These are phyloP conservation scores for Enteromius paludinosus DNA, from an alignment of 2,797 vertebrate species.

Conservation along the genomic window DNA sequence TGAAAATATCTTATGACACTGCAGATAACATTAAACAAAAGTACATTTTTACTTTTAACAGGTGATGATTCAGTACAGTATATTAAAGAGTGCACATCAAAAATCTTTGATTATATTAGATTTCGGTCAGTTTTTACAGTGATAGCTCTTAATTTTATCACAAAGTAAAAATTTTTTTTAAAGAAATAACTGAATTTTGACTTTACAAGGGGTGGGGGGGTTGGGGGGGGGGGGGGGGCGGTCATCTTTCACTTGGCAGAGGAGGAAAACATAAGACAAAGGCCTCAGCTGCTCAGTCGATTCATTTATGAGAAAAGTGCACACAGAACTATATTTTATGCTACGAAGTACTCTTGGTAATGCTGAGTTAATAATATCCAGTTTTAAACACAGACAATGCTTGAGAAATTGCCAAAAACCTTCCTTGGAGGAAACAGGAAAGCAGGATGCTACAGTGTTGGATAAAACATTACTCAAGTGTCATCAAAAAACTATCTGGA, in stretches of 20 bases:
- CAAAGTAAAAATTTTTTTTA: slow-evolving; percentile 7
- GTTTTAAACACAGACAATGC: slow-evolving; percentile 46
- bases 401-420: slow-evolving; percentile 37
- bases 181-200: slow-evolving; percentile 21
- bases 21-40: background rate
- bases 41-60: background rate
- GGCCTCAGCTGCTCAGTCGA: slow-evolving; percentile 31
- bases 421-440: background rate
- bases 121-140: background rate
- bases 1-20: background rate
- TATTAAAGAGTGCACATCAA: background rate
- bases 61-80: background rate
- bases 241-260: slow-evolving; percentile 27
- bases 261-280: slow-evolving; percentile 13
- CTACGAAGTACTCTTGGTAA: slow-evolving; percentile 24
- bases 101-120: background rate
- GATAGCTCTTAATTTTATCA: slow-evolving; percentile 5
- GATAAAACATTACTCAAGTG: background rate
- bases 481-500: background rate
- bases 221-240: background rate
- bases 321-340: slow-evolving; percentile 35
- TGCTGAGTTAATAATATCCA: slow-evolving; percentile 42
- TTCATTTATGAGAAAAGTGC: slow-evolving; percentile 48
- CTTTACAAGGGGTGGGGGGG: background rate
- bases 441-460: background rate